These are phyloP conservation scores for Alces alces DNA, from an alignment of 2,113 vertebrate species.

Conservation along the genomic window DNA sequence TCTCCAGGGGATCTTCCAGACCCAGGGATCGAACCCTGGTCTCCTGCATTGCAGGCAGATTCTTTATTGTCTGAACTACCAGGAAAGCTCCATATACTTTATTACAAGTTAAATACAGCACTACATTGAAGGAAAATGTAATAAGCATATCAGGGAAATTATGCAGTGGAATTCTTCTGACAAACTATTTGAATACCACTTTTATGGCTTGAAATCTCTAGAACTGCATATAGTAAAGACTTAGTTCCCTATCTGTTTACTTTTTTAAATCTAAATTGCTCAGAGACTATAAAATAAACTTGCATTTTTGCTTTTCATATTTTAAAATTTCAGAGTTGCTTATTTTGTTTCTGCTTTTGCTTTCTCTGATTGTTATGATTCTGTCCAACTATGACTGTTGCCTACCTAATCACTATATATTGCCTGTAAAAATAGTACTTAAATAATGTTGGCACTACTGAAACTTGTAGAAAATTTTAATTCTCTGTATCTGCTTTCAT, in stretches of 20 bases:
- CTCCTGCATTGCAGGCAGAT: background rate
- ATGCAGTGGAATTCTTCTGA: background rate
- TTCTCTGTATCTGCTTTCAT: background rate
- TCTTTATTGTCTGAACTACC: background rate
- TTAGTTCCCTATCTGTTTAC: background rate
- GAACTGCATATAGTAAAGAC: background rate
- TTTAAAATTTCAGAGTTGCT: background rate
- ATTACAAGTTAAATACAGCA: background rate
- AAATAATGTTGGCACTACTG: background rate
- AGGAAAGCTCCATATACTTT: background rate
- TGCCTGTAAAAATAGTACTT: background rate
- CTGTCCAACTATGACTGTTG: background rate
- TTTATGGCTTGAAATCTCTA: constrained; percentile 23
- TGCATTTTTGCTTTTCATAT: background rate
- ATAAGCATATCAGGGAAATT: background rate
- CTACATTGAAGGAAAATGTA: background rate
- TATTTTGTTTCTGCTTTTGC: background rate
- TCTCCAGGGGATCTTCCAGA: background rate
- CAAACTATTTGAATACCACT: background rate
- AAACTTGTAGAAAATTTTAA: background rate
- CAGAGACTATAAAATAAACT: background rate
- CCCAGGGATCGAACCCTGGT: background rate
- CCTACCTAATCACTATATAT: background rate
- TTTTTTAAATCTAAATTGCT: background rate
- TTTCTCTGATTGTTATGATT: background rate